These are phyloP conservation scores for Sesamia nonagrioides DNA, from an alignment of 1,140 invertebrate genomes.

Conservation along the genomic window DNA sequence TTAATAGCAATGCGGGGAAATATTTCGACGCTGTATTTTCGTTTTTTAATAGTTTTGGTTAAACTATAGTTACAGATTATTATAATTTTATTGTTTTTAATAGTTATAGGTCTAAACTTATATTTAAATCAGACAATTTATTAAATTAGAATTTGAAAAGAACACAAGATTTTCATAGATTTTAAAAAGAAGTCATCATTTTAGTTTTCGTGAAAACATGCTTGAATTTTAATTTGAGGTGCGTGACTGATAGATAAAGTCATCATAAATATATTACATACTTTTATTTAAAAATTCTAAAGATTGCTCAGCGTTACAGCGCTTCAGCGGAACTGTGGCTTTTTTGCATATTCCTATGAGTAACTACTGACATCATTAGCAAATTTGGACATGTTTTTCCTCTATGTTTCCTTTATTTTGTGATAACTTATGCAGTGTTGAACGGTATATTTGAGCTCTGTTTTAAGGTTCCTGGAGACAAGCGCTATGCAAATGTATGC, in stretches of 20 bases:
- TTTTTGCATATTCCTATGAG: conserved; percentile 33
- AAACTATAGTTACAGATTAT: no score
- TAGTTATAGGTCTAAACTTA: no score
- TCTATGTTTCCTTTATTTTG: background rate
- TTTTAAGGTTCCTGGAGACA: background rate
- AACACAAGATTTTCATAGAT: no score
- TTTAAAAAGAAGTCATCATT: no score
- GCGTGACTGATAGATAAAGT: background rate
- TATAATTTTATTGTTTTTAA: no score
- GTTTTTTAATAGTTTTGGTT: no score
- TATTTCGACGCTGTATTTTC: no score
- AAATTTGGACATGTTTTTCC: conserved; percentile 7
- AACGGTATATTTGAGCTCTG: background rate
- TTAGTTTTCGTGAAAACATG: background rate
- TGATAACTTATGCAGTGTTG: background rate
- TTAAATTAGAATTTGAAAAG: no score
- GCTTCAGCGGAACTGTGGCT: background rate
- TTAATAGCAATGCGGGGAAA: no score
- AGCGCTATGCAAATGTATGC: no score
- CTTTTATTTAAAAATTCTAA: background rate
- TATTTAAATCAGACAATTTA: no score
- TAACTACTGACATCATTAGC: conserved; percentile 13
- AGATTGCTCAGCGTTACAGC: background rate
- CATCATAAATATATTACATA: background rate
- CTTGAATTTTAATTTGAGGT: background rate